Base-by-base conservation (phyloP, 2,113 vertebrate genomes). In the Chaenogobius annularis region DNA sequence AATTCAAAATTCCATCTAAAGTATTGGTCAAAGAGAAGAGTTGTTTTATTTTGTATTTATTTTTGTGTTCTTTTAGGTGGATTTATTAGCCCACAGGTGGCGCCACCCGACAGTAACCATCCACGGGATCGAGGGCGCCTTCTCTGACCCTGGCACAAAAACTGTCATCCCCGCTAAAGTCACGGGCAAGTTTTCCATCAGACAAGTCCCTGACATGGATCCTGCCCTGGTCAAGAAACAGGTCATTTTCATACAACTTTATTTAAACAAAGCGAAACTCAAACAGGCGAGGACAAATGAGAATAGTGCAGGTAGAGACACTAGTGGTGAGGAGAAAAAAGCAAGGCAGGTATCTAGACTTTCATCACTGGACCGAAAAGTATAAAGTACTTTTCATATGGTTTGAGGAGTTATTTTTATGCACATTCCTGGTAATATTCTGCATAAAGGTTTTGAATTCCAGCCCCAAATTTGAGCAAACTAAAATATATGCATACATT, bases 121-220 rank as follows among this genome's bases (percentile, higher is more conserved):
- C 86, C 95, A 98, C 6, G 96, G 96, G 54, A 95, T 97, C 0
- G 94, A 96, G 80, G 97, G 96, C 0, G 96, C 94, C 0, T 98
- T 96, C 86, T 92, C 95, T 10, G 92, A 93, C 72, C 54, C 91
- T 0, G 95, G 95, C 69, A 87, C 93, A 13, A 98, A 98, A 91
- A 98, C 96, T 0, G 96, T 97, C 54, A 97, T 97, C 43, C 96
- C 97, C 0, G 92, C 94, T 80, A 95, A 94, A 80, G 96, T 98
- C 10, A 93, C 47, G 0, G 95, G 93, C 1, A 99, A 98, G 70
- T 98, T 98, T 88, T 99, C 97, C 26, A 96, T 98, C 65, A 92
- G 94, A 13, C 95, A 96, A 66, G 96, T 97, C 6, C 96, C 96
- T 3, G 35, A 96, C 79, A 97, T 97, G 96, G 91, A 95, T 17